Base-by-base conservation (phyloP, 2,113 vertebrate genomes). In the Catagonus wagneri region DNA sequence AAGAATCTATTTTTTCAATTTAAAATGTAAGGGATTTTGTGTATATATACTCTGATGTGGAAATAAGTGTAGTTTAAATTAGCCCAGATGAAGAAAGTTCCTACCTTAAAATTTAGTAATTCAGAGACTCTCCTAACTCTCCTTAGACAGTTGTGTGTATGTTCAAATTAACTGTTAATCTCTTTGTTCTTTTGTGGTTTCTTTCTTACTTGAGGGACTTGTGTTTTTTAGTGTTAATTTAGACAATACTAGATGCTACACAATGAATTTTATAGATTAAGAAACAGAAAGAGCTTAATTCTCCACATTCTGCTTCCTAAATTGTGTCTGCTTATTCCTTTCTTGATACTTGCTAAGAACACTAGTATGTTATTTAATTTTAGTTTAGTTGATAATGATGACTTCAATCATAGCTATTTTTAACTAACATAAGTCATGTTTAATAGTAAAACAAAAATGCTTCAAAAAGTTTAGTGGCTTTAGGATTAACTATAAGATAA, bases 371-470 rank as follows among this genome's bases (percentile, higher is more conserved):
- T 63, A 22, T 86, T 63, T 71, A 27, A 56, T 56, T 13, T 91
- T 71, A 19, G 2, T 54, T 63, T 71, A 81, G 56, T 76, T 52
- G 66, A 50, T n/a, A 52, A 80, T 58, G 4, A 27, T 76, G 36
- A 52, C 83, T 44, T 94, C 66, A 76, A 58, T 25, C 17, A 74
- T 61, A 16, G 13, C 14, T 54, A 23, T n/a, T 80, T 83, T 90
- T 83, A 81, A 68, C 20, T 90, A 36, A 12, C 44, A 44, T 44
- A 44, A 44, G 44, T 78, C 63, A 20, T 34, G 34, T 79, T 93
- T 86, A 83, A 14, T 83, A 87, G 72, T 76, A 94, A 79, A 74
- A 44, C 34, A 65, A 95, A 87, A 86, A 72, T 36, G 7, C 12
- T 93, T 66, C 86, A 15, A 44, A 89, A 86, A 83, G 16, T 27